These are phyloP conservation scores for Spheniscus humboldti DNA, from an alignment of 2,797 vertebrate species.

Conservation along the genomic window DNA sequence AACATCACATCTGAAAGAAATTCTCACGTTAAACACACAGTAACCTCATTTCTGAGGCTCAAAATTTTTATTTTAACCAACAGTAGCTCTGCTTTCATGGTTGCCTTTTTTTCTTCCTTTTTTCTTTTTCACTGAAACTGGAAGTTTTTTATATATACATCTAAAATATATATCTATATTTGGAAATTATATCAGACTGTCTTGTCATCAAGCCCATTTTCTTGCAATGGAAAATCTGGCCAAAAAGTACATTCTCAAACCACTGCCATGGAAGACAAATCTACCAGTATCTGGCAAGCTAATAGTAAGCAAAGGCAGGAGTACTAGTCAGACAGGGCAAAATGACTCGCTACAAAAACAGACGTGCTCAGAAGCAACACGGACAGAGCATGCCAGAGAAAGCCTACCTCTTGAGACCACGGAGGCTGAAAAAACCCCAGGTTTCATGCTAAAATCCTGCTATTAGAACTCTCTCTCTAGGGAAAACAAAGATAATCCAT, in stretches of 20 bases:
- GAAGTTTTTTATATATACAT: not conserved
- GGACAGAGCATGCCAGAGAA: not conserved
- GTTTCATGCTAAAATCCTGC: not conserved
- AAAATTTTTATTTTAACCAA: not conserved
- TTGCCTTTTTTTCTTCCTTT: not conserved
- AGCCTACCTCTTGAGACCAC: fast-evolving
- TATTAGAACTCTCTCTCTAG: not conserved
- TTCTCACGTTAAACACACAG: not conserved
- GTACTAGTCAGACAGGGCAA: not conserved
- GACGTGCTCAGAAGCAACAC: not conserved
- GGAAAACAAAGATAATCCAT: not conserved
- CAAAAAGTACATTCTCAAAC: not conserved
- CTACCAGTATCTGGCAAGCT: not conserved
- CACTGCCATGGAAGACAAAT: not conserved
- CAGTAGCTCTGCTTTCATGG: not conserved
- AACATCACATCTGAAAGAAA: not conserved
- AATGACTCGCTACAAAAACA: not conserved
- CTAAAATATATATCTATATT: not conserved
- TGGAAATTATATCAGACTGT: not conserved
- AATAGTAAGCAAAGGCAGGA: not conserved
- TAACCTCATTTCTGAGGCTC: not conserved
- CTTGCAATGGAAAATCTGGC: not conserved
- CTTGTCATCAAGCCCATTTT: not conserved
- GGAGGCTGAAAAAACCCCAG: not conserved
- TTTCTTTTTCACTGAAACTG: not conserved